Evolutionary conservation across 2,113 vertebrate genomes (phyloP).

Genomic region (Meleagris gallopavo): DNA sequence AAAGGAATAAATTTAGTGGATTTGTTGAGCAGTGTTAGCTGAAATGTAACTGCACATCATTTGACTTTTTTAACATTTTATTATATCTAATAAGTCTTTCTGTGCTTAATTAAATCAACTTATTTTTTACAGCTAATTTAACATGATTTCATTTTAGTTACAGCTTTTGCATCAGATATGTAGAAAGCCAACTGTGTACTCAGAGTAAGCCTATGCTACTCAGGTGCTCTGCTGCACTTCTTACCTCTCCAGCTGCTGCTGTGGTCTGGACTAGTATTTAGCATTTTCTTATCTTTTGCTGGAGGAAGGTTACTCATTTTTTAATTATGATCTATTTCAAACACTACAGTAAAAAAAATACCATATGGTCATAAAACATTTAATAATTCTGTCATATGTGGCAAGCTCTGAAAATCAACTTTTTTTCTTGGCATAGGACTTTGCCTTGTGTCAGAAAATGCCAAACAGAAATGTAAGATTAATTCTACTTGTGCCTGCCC

Average conservation of each 20-base stretch:
- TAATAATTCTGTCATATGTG: conserved; percentile 32
- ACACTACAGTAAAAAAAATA: conserved; percentile 10
- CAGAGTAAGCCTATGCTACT: conserved; percentile 59
- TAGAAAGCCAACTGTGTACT: conserved; percentile 72
- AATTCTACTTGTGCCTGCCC: conserved; percentile 5
- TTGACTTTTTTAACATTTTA: conserved; percentile 89
- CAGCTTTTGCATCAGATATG: conserved; percentile 76
- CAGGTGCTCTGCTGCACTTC: conserved; percentile 60
- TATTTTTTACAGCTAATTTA: conserved; percentile 88
- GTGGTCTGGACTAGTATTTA: neutral
- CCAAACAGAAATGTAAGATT: conserved; percentile 41
- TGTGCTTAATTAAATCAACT: conserved; percentile 87
- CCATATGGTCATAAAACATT: conserved; percentile 30
- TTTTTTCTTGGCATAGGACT: conserved; percentile 42
- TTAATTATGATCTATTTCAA: conserved; percentile 20
- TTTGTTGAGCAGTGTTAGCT: conserved; percentile 82
- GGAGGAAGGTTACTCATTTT: conserved; percentile 4
- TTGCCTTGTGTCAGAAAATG: conserved; percentile 39
- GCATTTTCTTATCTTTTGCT: conserved; percentile 11
- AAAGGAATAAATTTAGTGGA: conserved; percentile 84
- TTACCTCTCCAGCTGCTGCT: neutral
- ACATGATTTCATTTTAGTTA: conserved; percentile 81
- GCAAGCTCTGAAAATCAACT: conserved; percentile 47
- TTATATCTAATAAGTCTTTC: conserved; percentile 86
- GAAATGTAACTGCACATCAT: conserved; percentile 85